Base-by-base conservation (phyloP, 2,797 vertebrate species). In the Danio jaintianensis region DNA sequence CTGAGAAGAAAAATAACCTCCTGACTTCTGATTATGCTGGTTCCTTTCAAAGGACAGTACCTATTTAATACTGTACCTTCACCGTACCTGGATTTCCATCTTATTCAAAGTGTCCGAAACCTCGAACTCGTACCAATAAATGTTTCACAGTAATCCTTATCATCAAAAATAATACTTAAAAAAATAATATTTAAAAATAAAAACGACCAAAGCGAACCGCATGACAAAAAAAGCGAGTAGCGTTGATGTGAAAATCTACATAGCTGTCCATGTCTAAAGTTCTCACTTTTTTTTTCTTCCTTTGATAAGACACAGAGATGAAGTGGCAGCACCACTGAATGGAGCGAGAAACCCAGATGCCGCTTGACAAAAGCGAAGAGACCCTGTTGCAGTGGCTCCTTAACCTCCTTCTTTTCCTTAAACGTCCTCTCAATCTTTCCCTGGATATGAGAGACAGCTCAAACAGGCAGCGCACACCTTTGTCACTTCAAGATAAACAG, bases 241-340 rank as follows among this genome's bases (percentile, higher is more conserved):
- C 68, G 82, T 82, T 68, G 85, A 87, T 75, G 84, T 75, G 63
- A 71, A 79, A 84, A 69, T 84, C 59, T 68, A 88, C 83, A 75
- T 90, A 82, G 90, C 89, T 85, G 80, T 85, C 88, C 72, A 68
- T 72, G 75, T 64, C 56, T 71, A 84, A 86, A 69, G 64, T 66
- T 77, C 22, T 20, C 66, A 11, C 22, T 72, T 62, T 58, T 63
- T 75, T 81, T 69, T 62, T 71, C 61, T 62, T 69, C 58, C 78
- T 71, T 86, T 82, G 70, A 79, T 89, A 85, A 87, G 87, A 91
- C 87, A 85, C 80, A 84, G 79, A 92, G 84, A 90, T 87, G 83
- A 85, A 83, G 56, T 73, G 84, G 67, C 29, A 83, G 74, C 66
- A 86, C 86, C 86, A 64, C 66, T 77, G 87, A 87, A 84, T 4